These are phyloP conservation scores for Apostichopus leukothele DNA, from an alignment of 53 echinoderm and acorn worm species.

Conservation along the genomic window DNA sequence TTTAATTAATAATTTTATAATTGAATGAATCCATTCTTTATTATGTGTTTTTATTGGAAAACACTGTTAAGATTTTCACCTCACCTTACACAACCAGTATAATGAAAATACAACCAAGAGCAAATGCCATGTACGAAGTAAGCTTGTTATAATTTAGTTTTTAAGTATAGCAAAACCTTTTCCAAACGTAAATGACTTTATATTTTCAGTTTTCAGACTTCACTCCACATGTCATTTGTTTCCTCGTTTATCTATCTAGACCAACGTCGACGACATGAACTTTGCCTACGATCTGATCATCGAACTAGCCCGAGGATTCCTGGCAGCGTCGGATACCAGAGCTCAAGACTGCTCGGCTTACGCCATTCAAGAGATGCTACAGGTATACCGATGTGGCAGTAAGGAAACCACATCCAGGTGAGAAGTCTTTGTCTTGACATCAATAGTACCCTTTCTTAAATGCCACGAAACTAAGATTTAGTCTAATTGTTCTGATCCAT, in stretches of 20 bases:
- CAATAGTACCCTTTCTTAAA: too few species aligned
- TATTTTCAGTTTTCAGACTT: not conserved
- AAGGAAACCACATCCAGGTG: not conserved
- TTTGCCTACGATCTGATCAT: conserved; percentile 93
- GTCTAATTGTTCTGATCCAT: too few species aligned
- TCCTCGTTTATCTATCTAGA: conserved; percentile 39
- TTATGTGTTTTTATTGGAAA: not conserved
- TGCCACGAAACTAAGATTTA: too few species aligned
- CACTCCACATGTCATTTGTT: not conserved
- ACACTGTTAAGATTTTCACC: too few species aligned
- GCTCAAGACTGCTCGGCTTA: conserved; percentile 95
- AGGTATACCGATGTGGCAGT: conserved; percentile 72
- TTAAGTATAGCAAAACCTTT: too few species aligned
- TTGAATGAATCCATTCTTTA: not conserved
- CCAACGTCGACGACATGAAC: conserved; percentile 76
- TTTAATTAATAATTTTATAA: too few species aligned
- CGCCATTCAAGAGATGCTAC: conserved; percentile 89
- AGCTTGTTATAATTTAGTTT: too few species aligned
- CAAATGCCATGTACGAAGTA: too few species aligned
- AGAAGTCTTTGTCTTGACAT: not conserved
- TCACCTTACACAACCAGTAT: too few species aligned
- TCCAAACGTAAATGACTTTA: not conserved
- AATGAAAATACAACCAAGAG: too few species aligned
- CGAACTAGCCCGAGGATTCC: conserved; percentile 81
- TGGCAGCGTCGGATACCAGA: conserved; percentile 86